These are phyloP conservation scores for Sebastes kiyomatsui DNA, from an alignment of 2,797 vertebrate genomes.

Conservation along the genomic window DNA sequence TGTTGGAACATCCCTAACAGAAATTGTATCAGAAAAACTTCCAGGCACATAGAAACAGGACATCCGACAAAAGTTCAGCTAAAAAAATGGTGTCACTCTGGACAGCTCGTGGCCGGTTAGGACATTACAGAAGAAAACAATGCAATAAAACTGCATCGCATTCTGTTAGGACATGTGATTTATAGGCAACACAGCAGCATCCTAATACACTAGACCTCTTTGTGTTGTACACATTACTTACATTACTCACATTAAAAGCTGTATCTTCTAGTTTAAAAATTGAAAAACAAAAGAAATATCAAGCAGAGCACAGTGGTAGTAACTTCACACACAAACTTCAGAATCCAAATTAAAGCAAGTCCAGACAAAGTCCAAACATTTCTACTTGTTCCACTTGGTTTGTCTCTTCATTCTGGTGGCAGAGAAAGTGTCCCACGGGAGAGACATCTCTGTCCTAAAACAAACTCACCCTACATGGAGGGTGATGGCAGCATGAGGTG, in stretches of 20 bases:
- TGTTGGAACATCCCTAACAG: too few species aligned
- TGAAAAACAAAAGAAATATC: neutral
- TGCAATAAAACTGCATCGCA: too few species aligned
- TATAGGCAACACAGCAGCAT: too few species aligned
- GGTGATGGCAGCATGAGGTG: conserved; percentile 17
- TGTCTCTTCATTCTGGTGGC: neutral
- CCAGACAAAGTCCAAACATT: neutral
- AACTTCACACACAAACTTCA: neutral
- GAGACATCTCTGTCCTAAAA: conserved; percentile 3
- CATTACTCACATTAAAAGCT: neutral
- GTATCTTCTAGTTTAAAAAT: neutral
- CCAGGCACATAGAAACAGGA: too few species aligned
- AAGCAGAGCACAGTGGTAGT: neutral
- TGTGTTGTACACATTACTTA: too few species aligned
- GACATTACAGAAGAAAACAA: too few species aligned
- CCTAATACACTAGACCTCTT: too few species aligned
- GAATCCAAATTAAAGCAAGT: neutral
- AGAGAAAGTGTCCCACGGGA: neutral
- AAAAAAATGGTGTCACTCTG: too few species aligned
- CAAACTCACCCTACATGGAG: conserved; percentile 23
- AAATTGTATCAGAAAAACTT: too few species aligned
- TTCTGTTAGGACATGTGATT: too few species aligned
- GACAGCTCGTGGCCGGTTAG: too few species aligned
- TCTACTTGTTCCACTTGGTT: neutral
- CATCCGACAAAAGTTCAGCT: too few species aligned